These are phyloP conservation scores for Caenorhabditis macrosperma DNA, from an alignment of 2,888 invertebrate genomes.

Conservation along the genomic window DNA sequence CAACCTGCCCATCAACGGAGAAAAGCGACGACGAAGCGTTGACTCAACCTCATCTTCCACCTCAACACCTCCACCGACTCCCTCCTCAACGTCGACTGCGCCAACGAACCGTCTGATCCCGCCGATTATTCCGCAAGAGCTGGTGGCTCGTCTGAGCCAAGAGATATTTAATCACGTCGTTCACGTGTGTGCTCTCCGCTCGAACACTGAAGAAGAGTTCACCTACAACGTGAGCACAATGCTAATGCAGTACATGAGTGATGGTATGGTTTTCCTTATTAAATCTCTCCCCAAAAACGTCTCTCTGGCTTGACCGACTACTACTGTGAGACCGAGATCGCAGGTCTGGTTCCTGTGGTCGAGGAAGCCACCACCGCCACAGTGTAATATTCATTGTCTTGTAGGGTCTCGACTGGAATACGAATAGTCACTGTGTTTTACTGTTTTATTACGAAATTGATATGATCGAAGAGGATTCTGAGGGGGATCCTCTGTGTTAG, in stretches of 20 bases:
- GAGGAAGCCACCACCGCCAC: background rate
- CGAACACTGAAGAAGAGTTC: conserved; percentile 20
- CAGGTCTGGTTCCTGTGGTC: too few relatives aligned
- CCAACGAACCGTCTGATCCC: too few relatives aligned
- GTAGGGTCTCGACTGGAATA: background rate
- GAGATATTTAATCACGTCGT: conserved; percentile 6
- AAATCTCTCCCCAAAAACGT: too few relatives aligned
- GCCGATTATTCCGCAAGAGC: background rate
- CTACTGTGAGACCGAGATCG: too few relatives aligned
- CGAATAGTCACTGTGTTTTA: too few relatives aligned
- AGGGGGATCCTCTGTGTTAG: too few relatives aligned
- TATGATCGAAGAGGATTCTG: too few relatives aligned
- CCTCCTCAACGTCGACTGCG: conserved; percentile 10
- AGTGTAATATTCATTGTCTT: conserved; percentile 4
- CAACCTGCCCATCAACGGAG: conserved; percentile 10
- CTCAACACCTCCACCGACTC: conserved; percentile 26
- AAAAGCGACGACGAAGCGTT: conserved; percentile 19
- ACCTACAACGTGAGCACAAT: conserved; percentile 8
- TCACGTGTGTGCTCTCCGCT: background rate
- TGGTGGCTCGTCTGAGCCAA: conserved; percentile 6
- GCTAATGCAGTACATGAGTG: background rate
- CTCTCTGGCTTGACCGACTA: too few relatives aligned
- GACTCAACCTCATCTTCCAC: conserved; percentile 11
- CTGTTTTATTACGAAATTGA: background rate
- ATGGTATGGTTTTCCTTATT: conserved; percentile 1